Conservation (phyloP, 2,888 invertebrate genomes). For the Steinernema scapterisci region DNA sequence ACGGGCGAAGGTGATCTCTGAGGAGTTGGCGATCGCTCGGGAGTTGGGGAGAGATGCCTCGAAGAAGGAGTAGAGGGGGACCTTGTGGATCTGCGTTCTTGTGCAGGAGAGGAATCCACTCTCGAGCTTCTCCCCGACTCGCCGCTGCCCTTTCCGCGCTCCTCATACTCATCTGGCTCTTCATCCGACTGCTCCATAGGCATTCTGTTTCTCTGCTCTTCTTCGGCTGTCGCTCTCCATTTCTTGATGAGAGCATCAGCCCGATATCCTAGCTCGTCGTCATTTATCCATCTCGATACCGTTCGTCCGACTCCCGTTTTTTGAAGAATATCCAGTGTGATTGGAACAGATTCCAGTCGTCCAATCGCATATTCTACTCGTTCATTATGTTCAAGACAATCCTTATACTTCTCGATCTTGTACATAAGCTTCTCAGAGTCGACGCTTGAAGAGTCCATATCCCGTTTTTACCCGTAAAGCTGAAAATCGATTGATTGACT, state of each 20-base stretch:
- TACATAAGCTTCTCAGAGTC: neutral
- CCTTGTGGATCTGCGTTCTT: neutral
- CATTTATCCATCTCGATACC: neutral
- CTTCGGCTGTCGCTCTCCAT: slow-evolving; percentile 29
- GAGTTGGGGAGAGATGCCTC: neutral
- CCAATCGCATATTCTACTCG: slow-evolving; percentile 13
- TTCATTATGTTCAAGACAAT: neutral
- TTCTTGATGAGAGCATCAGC: neutral
- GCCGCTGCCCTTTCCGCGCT: neutral
- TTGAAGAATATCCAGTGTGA: slow-evolving; percentile 22
- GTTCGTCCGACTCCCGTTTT: slow-evolving; percentile 30
- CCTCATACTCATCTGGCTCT: neutral
- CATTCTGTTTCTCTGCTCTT: neutral
- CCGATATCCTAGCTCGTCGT: slow-evolving; percentile 10
- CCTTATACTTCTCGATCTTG: slow-evolving; percentile 19
- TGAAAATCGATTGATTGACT: neutral
- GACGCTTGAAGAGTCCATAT: neutral
- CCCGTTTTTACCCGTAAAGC: neutral
- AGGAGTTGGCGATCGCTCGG: neutral
- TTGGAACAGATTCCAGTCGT: slow-evolving; percentile 17
- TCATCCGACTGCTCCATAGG: neutral
- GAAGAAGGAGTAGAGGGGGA: slow-evolving; percentile 7
- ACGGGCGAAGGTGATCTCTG: neutral
- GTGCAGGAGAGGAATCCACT: neutral
- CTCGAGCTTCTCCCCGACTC: neutral